Evolutionary conservation across 2,888 invertebrate genomes (phyloP).

Genomic region (Phyllotreta cruciferae): DNA sequence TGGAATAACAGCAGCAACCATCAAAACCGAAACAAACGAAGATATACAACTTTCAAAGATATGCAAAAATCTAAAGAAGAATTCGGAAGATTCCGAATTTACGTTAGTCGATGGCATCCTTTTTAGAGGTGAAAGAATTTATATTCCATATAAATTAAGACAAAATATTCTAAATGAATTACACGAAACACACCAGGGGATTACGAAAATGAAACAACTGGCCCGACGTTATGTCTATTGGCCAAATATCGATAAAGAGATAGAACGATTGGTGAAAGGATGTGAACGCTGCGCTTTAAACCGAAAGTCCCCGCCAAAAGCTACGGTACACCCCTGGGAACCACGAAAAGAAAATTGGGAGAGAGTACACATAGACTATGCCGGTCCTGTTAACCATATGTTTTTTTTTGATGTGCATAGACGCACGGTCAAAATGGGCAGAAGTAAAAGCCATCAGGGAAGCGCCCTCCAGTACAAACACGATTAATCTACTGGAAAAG

Average conservation of each 20-base stretch:
- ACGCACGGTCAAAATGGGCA: not conserved
- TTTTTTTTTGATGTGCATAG: not conserved
- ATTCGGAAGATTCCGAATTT: too few species aligned
- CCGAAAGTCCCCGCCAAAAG: conserved; percentile 36
- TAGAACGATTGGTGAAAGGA: conserved; percentile 26
- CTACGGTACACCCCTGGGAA: conserved; percentile 49
- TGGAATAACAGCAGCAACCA: too few species aligned
- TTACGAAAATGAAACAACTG: conserved; percentile 18
- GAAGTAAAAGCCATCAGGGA: not conserved
- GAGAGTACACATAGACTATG: conserved; percentile 28
- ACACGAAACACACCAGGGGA: conserved; percentile 26
- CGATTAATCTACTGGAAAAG: not conserved
- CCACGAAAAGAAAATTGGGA: conserved; percentile 47
- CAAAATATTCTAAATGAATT: conserved; percentile 13
- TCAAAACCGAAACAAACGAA: too few species aligned
- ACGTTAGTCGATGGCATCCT: not conserved
- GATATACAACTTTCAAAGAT: too few species aligned
- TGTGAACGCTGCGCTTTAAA: conserved; percentile 21
- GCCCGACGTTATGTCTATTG: conserved; percentile 20
- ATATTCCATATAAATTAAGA: too few species aligned
- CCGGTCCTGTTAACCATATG: conserved; percentile 24
- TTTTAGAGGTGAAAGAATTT: conserved; percentile 30
- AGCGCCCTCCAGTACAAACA: not conserved
- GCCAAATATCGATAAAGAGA: conserved; percentile 18
- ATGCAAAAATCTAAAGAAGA: too few species aligned